Percentiles rank a stretch among this genome's conserved stretches.
Evolutionary conservation across 2,113 vertebrate species (phyloP).

Genomic region (Orcinus orca): DNA sequence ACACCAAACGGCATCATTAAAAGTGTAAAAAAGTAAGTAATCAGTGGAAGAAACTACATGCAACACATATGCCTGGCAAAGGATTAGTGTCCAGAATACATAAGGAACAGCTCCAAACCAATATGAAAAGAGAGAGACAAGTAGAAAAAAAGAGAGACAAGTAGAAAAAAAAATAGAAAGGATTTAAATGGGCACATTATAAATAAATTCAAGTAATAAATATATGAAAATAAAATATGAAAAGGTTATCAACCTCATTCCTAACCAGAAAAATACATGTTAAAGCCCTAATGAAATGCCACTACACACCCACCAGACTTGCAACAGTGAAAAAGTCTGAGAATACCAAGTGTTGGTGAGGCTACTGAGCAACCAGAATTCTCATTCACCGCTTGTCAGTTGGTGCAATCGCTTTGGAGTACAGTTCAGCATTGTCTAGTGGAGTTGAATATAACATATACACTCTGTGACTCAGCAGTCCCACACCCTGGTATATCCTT

Average conservation of each 20-base stretch:
- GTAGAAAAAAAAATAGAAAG: neutral
- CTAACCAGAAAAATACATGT: neutral
- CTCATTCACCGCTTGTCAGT: neutral
- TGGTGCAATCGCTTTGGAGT: neutral
- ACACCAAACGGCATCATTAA: neutral
- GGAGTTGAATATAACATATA: neutral
- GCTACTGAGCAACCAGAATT: neutral
- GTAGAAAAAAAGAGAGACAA: neutral
- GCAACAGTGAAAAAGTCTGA: neutral
- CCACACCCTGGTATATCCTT: neutral
- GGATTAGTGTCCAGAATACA: neutral
- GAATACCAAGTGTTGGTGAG: neutral
- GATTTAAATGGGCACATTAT: neutral
- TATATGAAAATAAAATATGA: neutral
- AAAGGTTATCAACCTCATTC: neutral
- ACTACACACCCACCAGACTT: neutral
- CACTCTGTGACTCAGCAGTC: neutral
- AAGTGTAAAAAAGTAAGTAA: neutral
- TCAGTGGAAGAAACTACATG: neutral
- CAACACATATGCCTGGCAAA: neutral
- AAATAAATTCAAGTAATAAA: neutral
- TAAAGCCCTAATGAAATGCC: neutral
- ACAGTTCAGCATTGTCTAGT: neutral
- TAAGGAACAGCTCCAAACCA: neutral
- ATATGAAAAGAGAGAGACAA: neutral